Evolutionary conservation across 2,888 invertebrate species (phyloP).

Genomic region (Sarcophaga subvicina): DNA sequence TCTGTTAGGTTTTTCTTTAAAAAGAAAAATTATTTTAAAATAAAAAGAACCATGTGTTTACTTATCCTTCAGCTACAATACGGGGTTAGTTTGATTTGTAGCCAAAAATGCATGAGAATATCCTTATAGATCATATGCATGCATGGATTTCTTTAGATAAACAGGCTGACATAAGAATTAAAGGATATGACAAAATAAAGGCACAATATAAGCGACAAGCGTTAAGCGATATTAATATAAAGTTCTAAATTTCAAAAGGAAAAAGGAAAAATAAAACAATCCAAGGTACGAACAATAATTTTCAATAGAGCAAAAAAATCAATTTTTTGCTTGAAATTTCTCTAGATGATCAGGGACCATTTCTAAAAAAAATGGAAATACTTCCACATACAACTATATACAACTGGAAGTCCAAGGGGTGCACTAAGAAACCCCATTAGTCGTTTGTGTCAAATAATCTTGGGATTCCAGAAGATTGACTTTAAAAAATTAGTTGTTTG

Average conservation of each 20-base stretch:
- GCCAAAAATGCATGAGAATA: constrained; percentile 11
- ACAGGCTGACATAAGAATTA: neutral
- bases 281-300: too few species aligned
- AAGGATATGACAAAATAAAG: neutral
- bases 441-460: too few species aligned
- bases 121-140: constrained; percentile 42
- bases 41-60: constrained; percentile 49
- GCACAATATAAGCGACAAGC: constrained; percentile 8
- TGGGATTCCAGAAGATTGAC: too few species aligned
- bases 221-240: neutral
- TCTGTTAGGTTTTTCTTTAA: constrained; percentile 40
- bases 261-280: too few species aligned
- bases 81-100: constrained; percentile 33
- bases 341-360: too few species aligned
- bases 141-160: constrained; percentile 30
- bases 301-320: too few species aligned
- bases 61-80: constrained; percentile 41
- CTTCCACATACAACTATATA: too few species aligned
- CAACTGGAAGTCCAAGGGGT: too few species aligned
- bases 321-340: too few species aligned
- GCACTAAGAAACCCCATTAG: too few species aligned
- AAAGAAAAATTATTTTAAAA: constrained; percentile 9
- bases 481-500: too few species aligned
- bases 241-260: neutral
- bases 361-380: too few species aligned